These are phyloP conservation scores for Drosophila paulistorum DNA, from an alignment of 1,140 invertebrate species.

Conservation along the genomic window DNA sequence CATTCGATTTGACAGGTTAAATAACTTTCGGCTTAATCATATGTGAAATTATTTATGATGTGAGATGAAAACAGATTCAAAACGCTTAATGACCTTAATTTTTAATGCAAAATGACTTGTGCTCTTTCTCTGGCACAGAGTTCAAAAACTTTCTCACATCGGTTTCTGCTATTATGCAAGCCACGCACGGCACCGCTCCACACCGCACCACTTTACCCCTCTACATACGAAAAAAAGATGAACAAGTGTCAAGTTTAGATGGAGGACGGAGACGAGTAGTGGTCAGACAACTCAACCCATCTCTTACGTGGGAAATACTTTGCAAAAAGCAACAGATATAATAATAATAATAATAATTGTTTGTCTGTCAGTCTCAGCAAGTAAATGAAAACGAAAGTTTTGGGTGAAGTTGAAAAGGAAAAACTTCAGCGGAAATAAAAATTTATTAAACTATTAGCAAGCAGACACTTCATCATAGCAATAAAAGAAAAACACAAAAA, in stretches of 20 bases:
- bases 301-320: slow-evolving; percentile 1
- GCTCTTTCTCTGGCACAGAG: slow-evolving; percentile 5
- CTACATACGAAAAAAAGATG: not conserved
- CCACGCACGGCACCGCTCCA: not conserved
- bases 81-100: slow-evolving; percentile 9
- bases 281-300: slow-evolving; percentile 3
- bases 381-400: slow-evolving; percentile 11
- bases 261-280: not conserved
- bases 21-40: slow-evolving; percentile 9
- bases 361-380: not conserved
- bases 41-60: slow-evolving; percentile 11
- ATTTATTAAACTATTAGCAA: slow-evolving; percentile 3
- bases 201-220: not conserved
- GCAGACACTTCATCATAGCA: not conserved
- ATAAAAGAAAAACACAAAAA: not conserved
- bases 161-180: slow-evolving; percentile 5
- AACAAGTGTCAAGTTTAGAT: slow-evolving; percentile 12
- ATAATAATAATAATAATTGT: slow-evolving; percentile 10
- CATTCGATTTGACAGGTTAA: slow-evolving; percentile 12
- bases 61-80: slow-evolving; percentile 2
- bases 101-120: slow-evolving; percentile 5
- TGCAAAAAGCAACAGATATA: slow-evolving; percentile 10
- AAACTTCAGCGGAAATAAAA: slow-evolving; percentile 1
- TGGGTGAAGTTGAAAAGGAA: slow-evolving; percentile 12
- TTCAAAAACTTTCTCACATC: slow-evolving; percentile 11